A percentile compares a stretch with the other conserved stretches of the same genome.
These are phyloP conservation scores for Macropis europaea DNA, from an alignment of 2,888 invertebrate species.

Conservation along the genomic window DNA sequence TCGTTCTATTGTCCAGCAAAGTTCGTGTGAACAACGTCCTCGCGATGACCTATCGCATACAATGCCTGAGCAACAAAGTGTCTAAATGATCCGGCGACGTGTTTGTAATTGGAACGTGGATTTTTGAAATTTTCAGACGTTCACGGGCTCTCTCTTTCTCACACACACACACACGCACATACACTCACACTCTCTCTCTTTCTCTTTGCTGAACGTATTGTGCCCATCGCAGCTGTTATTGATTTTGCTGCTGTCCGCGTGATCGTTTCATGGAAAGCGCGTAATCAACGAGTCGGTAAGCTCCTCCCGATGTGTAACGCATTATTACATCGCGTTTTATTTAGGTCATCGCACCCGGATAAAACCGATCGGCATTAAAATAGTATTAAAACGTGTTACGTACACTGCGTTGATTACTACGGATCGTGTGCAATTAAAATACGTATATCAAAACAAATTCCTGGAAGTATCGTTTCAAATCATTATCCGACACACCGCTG, in stretches of 20 bases:
- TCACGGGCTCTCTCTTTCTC: conserved; percentile 13
- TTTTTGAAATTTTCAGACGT: conserved; percentile 36
- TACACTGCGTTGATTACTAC: neutral
- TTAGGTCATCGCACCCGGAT: neutral
- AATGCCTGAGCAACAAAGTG: conserved; percentile 45
- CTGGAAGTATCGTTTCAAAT: neutral
- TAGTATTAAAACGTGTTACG: neutral
- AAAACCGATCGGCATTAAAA: neutral
- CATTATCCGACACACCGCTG: neutral
- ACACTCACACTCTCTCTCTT: no score
- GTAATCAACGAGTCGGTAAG: neutral
- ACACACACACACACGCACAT: no score
- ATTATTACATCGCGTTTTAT: neutral
- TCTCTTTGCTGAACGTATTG: no score
- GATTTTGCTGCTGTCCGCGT: neutral
- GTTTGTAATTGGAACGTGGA: conserved; percentile 43
- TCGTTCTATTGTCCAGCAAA: conserved; percentile 34
- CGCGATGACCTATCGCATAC: conserved; percentile 39
- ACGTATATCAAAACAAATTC: neutral
- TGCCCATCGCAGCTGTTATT: neutral
- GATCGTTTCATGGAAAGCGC: neutral
- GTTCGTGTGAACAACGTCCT: conserved; percentile 14
- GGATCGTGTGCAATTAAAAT: neutral
- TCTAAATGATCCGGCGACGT: conserved; percentile 27
- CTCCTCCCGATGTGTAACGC: neutral